These are phyloP conservation scores for Drosophila hydei DNA, from an alignment of 1,140 invertebrate species.

Conservation along the genomic window DNA sequence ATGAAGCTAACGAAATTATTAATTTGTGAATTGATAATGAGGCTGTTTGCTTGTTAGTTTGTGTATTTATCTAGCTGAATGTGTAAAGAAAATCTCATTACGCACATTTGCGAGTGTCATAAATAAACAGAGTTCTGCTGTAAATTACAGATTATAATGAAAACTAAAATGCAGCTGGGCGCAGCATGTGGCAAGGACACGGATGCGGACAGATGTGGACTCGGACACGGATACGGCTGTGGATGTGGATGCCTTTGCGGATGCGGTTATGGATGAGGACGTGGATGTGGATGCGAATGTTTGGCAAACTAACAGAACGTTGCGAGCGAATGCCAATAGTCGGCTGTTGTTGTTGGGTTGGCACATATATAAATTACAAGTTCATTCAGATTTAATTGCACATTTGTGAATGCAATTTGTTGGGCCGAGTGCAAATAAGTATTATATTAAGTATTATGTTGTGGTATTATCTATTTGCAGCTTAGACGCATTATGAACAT, in stretches of 20 bases:
- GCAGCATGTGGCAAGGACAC: constrained; percentile 46
- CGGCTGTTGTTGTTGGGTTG: background rate
- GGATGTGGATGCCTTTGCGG: constrained; percentile 13
- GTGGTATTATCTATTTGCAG: constrained; percentile 55
- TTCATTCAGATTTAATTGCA: constrained; percentile 81
- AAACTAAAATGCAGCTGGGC: constrained; percentile 68
- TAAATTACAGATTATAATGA: constrained; percentile 80
- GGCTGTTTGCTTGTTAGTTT: background rate
- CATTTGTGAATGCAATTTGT: constrained; percentile 63
- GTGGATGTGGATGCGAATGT: too few relatives aligned
- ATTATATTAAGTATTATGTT: constrained; percentile 18
- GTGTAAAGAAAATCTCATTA: constrained; percentile 55
- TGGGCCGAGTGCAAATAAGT: constrained; percentile 34
- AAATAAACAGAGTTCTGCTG: constrained; percentile 74
- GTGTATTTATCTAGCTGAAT: constrained; percentile 19
- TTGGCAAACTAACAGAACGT: constrained; percentile 24
- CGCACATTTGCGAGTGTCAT: constrained; percentile 63
- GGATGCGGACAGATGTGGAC: background rate
- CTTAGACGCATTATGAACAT: constrained; percentile 52
- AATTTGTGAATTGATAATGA: constrained; percentile 27
- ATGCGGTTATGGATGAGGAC: constrained; percentile 1
- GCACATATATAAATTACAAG: constrained; percentile 72
- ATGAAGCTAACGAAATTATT: background rate
- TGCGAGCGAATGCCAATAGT: constrained; percentile 34
- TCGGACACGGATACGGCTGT: constrained; percentile 5